phyloP scores from a whole-genome alignment of 2,797 vertebrate genomes.

The Malacoraja senta region DNA sequence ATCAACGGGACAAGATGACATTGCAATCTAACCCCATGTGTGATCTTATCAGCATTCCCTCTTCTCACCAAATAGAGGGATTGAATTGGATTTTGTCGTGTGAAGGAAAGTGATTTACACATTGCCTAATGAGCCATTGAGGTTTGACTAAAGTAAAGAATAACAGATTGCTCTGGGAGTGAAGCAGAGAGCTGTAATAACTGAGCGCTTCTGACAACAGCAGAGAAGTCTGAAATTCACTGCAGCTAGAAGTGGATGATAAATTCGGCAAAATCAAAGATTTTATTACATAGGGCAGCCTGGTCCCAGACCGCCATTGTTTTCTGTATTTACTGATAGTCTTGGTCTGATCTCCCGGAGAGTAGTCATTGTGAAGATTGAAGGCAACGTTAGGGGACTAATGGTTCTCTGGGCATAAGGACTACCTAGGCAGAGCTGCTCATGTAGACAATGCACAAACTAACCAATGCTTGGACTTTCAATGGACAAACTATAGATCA shows the following conservation, averaged over 20 bases:
- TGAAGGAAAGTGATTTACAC: slow-evolving; percentile 18
- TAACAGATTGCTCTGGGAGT: slow-evolving; percentile 4
- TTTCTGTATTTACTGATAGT: not conserved
- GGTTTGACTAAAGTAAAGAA: slow-evolving; percentile 21
- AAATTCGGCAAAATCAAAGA: slow-evolving; percentile 24
- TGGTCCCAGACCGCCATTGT: slow-evolving; percentile 5
- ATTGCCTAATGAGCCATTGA: not conserved
- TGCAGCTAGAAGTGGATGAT: not conserved
- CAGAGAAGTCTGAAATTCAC: not conserved
- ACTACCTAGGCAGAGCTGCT: not conserved
- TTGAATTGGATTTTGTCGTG: slow-evolving; percentile 19
- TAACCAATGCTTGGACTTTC: not conserved
- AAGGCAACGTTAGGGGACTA: not conserved
- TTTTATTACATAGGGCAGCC: not conserved
- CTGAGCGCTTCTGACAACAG: slow-evolving; percentile 18
- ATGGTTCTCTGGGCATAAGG: not conserved
- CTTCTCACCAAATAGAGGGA: slow-evolving; percentile 8
- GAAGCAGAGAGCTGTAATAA: not conserved
- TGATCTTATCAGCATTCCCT: not conserved
- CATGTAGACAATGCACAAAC: not conserved
- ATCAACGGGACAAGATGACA: not conserved
- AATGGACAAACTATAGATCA: slow-evolving; percentile 13
- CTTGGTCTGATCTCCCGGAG: not conserved
- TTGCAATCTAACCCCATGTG: not conserved
- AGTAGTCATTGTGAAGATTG: not conserved